These are phyloP conservation scores for Lacanobia wlatinum DNA, from an alignment of 2,888 invertebrate genomes.

Conservation along the genomic window DNA sequence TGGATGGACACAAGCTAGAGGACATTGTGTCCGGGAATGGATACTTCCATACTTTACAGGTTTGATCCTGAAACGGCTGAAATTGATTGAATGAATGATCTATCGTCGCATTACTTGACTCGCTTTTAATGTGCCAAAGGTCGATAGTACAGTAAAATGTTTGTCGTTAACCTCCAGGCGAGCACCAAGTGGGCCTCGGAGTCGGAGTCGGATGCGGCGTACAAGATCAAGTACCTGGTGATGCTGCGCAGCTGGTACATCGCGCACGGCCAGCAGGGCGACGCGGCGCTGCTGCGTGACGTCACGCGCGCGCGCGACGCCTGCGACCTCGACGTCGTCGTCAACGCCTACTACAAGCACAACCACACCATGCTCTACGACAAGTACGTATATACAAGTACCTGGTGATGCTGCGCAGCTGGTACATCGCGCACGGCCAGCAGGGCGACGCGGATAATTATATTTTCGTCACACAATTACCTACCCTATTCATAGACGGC, in stretches of 20 bases:
- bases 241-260: conserved; percentile 70
- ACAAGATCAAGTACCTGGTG: conserved; percentile 59
- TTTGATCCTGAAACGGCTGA: conserved; percentile 39
- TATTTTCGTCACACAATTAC: too few relatives aligned
- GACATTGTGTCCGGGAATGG: conserved; percentile 74
- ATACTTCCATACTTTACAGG: conserved; percentile 79
- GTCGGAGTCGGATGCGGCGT: conserved; percentile 16
- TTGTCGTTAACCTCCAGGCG: conserved; percentile 46
- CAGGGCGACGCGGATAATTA: conserved; percentile 20
- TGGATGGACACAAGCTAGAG: conserved; percentile 42
- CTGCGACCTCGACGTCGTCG: conserved; percentile 76
- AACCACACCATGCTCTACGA: conserved; percentile 85
- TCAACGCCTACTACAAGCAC: conserved; percentile 76
- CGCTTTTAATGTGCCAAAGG: background rate
- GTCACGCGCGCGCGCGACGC: conserved; percentile 41
- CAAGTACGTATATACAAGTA: conserved; percentile 73
- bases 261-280: conserved; percentile 47
- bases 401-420: conserved; percentile 71
- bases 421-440: conserved; percentile 56
- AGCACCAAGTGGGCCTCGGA: conserved; percentile 18
- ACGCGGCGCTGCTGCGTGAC: conserved; percentile 37
- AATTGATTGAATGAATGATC: too few relatives aligned
- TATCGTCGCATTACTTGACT: too few relatives aligned
- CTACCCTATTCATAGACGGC: too few relatives aligned
- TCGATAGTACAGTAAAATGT: background rate